A percentile compares a stretch with the other conserved stretches of the same genome.
These are phyloP conservation scores for Cyprinodon diabolis DNA, from an alignment of 2,797 vertebrate species.

Conservation along the genomic window DNA sequence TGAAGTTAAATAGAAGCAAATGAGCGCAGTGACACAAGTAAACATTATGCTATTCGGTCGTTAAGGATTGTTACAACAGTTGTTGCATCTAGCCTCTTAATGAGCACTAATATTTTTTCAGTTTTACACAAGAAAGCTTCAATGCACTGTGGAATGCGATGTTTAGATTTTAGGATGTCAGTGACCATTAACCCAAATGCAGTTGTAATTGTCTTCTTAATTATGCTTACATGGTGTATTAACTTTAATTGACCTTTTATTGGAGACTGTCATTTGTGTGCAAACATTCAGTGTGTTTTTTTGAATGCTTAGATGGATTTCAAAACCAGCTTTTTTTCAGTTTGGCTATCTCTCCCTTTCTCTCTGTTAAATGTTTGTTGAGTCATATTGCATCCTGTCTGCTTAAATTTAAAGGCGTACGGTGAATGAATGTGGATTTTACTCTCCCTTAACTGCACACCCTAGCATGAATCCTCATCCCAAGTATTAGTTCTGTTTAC, in stretches of 20 bases:
- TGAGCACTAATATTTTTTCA: background rate
- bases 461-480: background rate
- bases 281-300: conserved; percentile 6
- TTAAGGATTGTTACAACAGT: conserved; percentile 30
- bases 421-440: background rate
- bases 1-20: conserved; percentile 14
- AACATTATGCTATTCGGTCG: conserved; percentile 10
- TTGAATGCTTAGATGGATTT: conserved; percentile 5
- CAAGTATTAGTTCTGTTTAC: conserved; percentile 1
- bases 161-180: background rate
- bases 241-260: background rate
- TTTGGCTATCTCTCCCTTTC: background rate
- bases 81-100: conserved; percentile 9
- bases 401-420: conserved; percentile 3
- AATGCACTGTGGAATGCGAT: background rate
- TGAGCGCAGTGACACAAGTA: conserved; percentile 12
- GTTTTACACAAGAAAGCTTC: background rate
- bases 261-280: background rate
- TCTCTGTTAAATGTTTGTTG: conserved; percentile 8
- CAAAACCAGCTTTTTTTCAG: background rate
- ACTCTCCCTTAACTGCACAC: background rate
- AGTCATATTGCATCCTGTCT: conserved; percentile 8
- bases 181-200: background rate
- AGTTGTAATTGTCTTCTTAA: background rate
- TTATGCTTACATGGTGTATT: background rate